Conservation (phyloP, 2,113 vertebrate genomes). For the Gnathonemus longibarbis region DNA sequence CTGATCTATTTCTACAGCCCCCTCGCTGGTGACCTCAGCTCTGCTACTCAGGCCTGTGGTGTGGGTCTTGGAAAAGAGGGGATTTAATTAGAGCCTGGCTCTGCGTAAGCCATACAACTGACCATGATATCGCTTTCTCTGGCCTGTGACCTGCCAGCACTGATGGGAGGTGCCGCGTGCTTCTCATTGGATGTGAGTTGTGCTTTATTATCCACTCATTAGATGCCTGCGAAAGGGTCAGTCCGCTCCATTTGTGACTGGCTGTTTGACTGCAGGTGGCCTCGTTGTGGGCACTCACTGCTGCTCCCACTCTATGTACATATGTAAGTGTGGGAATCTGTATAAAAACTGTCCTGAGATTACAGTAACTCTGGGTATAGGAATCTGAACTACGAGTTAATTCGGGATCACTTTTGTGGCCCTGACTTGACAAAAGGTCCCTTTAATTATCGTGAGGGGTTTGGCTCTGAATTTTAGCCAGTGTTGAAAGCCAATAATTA, state of each 20-base stretch:
- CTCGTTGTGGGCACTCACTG: not conserved
- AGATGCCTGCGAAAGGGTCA: not conserved
- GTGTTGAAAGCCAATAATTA: not conserved
- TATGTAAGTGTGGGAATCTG: not conserved
- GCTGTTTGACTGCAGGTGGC: not conserved
- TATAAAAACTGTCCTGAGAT: not conserved
- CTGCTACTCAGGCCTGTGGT: conserved; percentile 25
- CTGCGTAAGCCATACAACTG: not conserved
- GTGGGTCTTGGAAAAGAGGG: not conserved
- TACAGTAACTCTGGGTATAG: not conserved
- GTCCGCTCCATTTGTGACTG: not conserved
- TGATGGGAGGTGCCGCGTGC: too few relatives aligned
- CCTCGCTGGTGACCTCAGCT: conserved; percentile 35
- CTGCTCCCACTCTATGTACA: not conserved
- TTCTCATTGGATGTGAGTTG: not conserved
- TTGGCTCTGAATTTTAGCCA: not conserved
- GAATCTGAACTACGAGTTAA: not conserved
- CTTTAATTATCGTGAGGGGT: not conserved
- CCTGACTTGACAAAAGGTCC: not conserved
- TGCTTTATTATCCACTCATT: not conserved
- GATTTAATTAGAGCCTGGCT: conserved; percentile 12
- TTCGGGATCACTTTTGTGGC: not conserved
- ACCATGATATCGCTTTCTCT: not conserved
- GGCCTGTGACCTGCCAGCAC: not conserved
- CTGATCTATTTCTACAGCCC: conserved; percentile 55